These are phyloP conservation scores for Aphis craccivora DNA, from an alignment of 1,140 invertebrate species.

Conservation along the genomic window DNA sequence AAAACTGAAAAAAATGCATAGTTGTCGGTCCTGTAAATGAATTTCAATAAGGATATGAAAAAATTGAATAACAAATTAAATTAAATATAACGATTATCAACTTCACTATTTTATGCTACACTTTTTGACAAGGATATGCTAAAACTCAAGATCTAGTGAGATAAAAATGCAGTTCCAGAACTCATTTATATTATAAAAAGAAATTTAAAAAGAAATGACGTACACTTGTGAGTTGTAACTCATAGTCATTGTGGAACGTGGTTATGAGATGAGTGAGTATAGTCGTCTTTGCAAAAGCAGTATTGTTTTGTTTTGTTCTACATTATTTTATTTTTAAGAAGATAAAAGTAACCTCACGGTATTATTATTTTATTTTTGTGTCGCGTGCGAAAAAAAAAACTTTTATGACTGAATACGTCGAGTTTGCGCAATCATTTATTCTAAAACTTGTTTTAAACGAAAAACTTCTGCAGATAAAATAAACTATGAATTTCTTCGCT, in stretches of 20 bases:
- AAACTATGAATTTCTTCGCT: conserved; percentile 24
- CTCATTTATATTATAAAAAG: background rate
- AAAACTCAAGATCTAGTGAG: background rate
- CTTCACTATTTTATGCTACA: background rate
- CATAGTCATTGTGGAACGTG: background rate
- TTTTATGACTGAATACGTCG: conserved; percentile 37
- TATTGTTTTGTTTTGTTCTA: background rate
- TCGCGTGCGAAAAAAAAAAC: background rate
- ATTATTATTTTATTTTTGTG: conserved; percentile 14
- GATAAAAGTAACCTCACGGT: background rate
- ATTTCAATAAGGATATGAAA: background rate
- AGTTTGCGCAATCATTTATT: conserved; percentile 42
- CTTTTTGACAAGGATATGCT: background rate
- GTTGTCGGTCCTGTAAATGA: background rate
- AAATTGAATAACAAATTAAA: background rate
- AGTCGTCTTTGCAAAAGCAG: background rate
- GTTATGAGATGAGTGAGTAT: background rate
- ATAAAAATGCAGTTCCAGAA: background rate
- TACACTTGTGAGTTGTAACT: background rate
- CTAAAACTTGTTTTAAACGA: conserved; percentile 32
- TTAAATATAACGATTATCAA: background rate
- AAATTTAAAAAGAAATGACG: background rate
- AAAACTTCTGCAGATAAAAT: conserved; percentile 23
- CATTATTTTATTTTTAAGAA: conserved; percentile 13
- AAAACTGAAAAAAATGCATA: too few species aligned